Evolutionary conservation across 1,140 invertebrate species (phyloP), one percentile per base, ranked within the genome.

Genomic region (Kradibia gibbosae): DNA sequence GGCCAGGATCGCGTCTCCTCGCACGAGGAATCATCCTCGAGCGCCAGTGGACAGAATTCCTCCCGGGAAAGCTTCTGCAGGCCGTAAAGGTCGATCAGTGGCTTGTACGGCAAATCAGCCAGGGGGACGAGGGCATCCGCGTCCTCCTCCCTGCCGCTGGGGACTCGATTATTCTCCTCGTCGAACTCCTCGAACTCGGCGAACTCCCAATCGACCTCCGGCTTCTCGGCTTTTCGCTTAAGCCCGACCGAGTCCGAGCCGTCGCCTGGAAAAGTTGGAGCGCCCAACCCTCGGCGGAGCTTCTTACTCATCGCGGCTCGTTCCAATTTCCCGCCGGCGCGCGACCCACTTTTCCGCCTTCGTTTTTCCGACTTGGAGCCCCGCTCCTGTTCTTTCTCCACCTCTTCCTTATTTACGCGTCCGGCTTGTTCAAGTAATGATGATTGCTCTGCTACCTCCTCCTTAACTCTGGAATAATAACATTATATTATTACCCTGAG

Each of bases 11-110:
- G 67, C 1, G 28, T 60, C 70, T 73, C 76, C 11, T 78, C 70
- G 34, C 81, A 82, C 20, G 53, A 36, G 3, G 76, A 60, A 75
- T 90, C 88, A 28, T 91, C 88, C 0, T 90, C 89, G 31, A 88
- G 84, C 60, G 84, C 88, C 72, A 91, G 73, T 4, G 91, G 91
- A 81, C 91, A 91, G 57, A 88, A 91, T 78, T 91, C 91, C 1
- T 91, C 90, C 20, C 85, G 84, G 3, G 85, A 86, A 36, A 91
- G 82, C 70, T 86, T 87, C 42, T 90, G 86, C 36, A 91, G 78
- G 76, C 85, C 80, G 20, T 87, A 88, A 78, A 91, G 85, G 78
- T 91, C 90, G 22, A 86, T 82, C 74, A 75, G 87, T 0, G 91
- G 89, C 60, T 88, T 91, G 76, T 86, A 91, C 13, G 88, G 87